These are phyloP conservation scores for Porites australiensis DNA, from an alignment of 64 coral and sea anemone genomes.

Conservation along the genomic window DNA sequence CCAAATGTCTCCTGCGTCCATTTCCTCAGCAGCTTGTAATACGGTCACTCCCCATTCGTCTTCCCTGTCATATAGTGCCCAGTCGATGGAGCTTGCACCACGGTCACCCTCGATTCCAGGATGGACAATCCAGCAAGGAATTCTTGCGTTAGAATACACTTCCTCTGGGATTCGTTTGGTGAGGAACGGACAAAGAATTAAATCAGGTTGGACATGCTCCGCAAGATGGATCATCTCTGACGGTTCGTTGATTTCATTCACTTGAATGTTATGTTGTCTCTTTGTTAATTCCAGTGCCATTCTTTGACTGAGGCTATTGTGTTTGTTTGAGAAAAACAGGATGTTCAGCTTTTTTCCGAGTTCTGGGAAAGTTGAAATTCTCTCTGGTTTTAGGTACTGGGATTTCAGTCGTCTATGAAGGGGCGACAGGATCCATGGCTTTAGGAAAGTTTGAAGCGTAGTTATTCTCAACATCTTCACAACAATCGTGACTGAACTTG, in stretches of 20 bases:
- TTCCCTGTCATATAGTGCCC: conserved; percentile 71
- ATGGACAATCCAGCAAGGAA: conserved; percentile 81
- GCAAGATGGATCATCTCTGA: conserved; percentile 38
- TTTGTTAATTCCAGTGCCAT: conserved; percentile 65
- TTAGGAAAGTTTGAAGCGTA: background rate
- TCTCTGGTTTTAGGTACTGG: background rate
- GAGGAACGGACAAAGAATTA: conserved; percentile 76
- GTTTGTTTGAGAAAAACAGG: conserved; percentile 72
- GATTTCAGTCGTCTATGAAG: background rate
- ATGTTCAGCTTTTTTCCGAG: conserved; percentile 45
- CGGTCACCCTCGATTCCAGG: conserved; percentile 86
- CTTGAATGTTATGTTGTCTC: conserved; percentile 55
- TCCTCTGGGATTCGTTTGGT: conserved; percentile 76
- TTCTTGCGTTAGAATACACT: conserved; percentile 50
- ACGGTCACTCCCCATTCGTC: conserved; percentile 79
- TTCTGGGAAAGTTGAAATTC: background rate
- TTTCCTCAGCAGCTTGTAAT: conserved; percentile 65
- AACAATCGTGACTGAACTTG: background rate
- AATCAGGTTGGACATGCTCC: conserved; percentile 39
- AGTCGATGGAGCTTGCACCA: conserved; percentile 71
- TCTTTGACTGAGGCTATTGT: conserved; percentile 81
- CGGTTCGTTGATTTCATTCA: conserved; percentile 52
- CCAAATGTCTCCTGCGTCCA: conserved; percentile 85
- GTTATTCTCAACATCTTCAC: conserved; percentile 11
- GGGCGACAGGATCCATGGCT: background rate